Evolutionary conservation across 2,113 vertebrate genomes (phyloP), one percentile per base, ranked within the genome.

Genomic region (Neolamprologus sp.): DNA sequence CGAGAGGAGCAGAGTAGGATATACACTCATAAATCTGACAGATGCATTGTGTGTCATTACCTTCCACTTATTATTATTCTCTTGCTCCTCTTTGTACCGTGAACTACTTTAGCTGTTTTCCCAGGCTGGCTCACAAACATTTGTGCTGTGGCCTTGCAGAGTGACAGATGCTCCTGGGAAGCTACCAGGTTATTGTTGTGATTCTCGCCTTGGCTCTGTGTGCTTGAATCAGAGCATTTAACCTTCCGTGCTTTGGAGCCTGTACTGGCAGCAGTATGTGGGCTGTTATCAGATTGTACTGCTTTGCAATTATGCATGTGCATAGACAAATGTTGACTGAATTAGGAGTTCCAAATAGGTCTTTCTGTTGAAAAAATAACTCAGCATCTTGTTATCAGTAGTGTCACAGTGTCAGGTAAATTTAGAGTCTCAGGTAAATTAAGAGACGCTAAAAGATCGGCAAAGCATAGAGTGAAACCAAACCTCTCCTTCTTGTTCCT

Each of bases 11-110:
- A 81, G 51, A 83, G 83, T 75, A 65, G 92, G 86, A 92, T 80
- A 80, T 71, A 83, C 85, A 45, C 78, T 89, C 93, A 93, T 94
- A 94, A 92, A 94, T 95, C 93, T 92, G 92, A 93, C 91, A 90
- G 94, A 92, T 93, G 91, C 92, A 92, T 92, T 85, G 91, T 86
- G 89, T 93, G 91, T 93, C 93, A 94, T 94, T 94, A 94, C 92
- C 81, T 82, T 93, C 94, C 87, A 92, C 94, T 95, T 92, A 94
- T 95, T 95, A 91, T 92, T 92, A 92, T 93, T 92, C 93, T 93
- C 91, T 65, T 89, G 82, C 79, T 90, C 60, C 88, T 94, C 85
- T 91, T 93, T 89, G 91, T 85, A 85, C 87, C 37, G 86, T 81
- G 87, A 89, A 87, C 87, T 88, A 89, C 92, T 94, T 87, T 37